Percentiles rank a stretch among this genome's conserved stretches.
These are phyloP conservation scores for Acanthisitta chloris DNA, from an alignment of 2,113 vertebrate species.

Conservation along the genomic window DNA sequence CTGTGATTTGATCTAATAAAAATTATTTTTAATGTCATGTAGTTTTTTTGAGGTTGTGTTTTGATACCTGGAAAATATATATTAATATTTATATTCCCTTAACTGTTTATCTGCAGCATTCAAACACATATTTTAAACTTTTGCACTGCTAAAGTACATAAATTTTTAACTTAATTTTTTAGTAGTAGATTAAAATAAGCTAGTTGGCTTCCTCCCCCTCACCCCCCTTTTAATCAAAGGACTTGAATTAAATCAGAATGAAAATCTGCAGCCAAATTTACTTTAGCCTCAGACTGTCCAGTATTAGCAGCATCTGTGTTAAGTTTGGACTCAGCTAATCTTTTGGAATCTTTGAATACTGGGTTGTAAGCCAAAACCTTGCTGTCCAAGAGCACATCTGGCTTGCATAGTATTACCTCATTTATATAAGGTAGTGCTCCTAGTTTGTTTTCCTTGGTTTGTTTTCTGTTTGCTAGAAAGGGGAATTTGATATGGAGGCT, in stretches of 20 bases:
- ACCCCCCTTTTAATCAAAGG: background rate
- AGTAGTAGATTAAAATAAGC: background rate
- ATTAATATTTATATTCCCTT: background rate
- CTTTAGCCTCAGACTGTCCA: background rate
- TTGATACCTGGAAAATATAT: background rate
- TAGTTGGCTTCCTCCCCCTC: background rate
- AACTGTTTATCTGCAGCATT: background rate
- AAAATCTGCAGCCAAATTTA: background rate
- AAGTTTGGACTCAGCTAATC: background rate
- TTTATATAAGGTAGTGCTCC: background rate
- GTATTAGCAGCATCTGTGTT: background rate
- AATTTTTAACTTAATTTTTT: background rate
- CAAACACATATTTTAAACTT: background rate
- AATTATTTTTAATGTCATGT: background rate
- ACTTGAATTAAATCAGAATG: too few relatives aligned
- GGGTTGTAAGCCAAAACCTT: background rate
- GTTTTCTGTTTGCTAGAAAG: conserved; percentile 5
- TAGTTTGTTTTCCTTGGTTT: conserved; percentile 1
- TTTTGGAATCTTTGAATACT: background rate
- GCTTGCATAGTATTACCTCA: background rate
- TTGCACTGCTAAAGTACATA: background rate
- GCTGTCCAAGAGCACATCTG: conserved; percentile 34
- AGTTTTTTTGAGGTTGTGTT: background rate
- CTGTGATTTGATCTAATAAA: background rate
- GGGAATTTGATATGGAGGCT: conserved; percentile 1